Conservation (phyloP, 2,797 vertebrate genomes). For the Nyctalus aviator region DNA sequence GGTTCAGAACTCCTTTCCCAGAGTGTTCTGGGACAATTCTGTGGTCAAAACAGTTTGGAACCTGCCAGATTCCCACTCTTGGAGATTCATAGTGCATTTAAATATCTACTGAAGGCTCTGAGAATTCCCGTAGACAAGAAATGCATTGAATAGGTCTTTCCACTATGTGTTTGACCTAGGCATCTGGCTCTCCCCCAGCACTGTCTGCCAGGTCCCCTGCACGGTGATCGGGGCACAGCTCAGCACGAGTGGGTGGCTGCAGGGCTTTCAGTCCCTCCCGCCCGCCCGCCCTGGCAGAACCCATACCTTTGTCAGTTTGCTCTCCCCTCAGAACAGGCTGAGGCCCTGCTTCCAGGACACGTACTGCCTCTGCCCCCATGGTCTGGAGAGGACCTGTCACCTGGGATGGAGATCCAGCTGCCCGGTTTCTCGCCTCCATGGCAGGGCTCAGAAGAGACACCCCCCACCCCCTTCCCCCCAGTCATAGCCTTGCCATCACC, state of each 20-base stretch:
- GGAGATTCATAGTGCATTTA: not conserved
- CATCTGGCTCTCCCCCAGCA: not conserved
- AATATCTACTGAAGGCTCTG: not conserved
- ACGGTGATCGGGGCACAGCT: fast-evolving
- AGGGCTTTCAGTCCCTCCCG: not conserved
- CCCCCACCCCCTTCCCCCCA: fast-evolving
- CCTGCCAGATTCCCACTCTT: not conserved
- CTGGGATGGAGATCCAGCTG: not conserved
- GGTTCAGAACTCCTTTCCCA: not conserved
- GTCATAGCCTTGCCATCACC: not conserved
- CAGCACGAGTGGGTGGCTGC: no score
- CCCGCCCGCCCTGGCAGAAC: not conserved
- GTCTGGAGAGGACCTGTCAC: not conserved
- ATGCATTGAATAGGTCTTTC: not conserved
- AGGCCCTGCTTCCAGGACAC: not conserved
- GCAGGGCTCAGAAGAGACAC: not conserved
- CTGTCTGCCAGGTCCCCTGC: fast-evolving
- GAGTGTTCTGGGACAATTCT: not conserved
- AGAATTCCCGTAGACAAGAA: not conserved
- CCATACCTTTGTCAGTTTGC: not conserved
- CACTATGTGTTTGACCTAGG: not conserved
- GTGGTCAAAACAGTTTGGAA: not conserved
- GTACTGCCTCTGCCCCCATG: not conserved
- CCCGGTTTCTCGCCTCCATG: not conserved
- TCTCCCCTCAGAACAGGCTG: no score